Evolutionary conservation across 2,113 vertebrate genomes (phyloP), one percentile per base, ranked within the genome.

Genomic region (Xiphophorus hellerii): DNA sequence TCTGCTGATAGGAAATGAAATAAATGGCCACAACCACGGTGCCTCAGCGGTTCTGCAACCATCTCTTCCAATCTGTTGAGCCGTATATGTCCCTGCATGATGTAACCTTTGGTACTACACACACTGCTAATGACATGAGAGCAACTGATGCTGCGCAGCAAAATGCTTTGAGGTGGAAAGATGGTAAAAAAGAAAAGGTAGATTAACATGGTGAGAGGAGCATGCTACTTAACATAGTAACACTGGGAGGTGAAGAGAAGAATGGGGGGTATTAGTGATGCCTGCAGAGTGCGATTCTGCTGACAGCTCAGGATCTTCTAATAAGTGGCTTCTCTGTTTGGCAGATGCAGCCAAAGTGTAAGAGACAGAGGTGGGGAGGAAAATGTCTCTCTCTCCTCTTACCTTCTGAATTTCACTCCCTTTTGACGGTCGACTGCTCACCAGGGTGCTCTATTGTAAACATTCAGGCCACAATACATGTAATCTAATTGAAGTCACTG

Each of bases 241-340:
- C 87, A 81, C 31, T 64, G 39, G 12, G 31, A 60, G 71, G 58
- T 76, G 44, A 68, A 66, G 6, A 44, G 11, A 80, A 31, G 29
- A 77, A 62, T 58, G 71, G 62, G 33, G 71, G 69, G 35, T 68
- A 13, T 28, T 39, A 54, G 22, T 22, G 69, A 66, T 72, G 77
- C 69, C 77, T 37, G 44, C 82, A 44, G 62, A 58, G 64, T 84
- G 62, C 7, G 9, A 74, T 74, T 90, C 67, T 87, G 91, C 88
- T 89, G 87, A 90, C 85, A 77, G 71, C 58, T 84, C 76, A 72
- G 78, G 82, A 80, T 89, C 77, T 33, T 80, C 68, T 86, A 84
- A 90, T 91, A 89, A 90, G 76, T 78, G 78, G 62, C 37, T 71
- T 77, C 70, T 62, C 74, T 65, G 63, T 79, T 84, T 78, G 83